Percentiles rank a stretch among this genome's conserved stretches.
Conservation (phyloP, 2,797 vertebrate species). For the Poeciliopsis infans region DNA sequence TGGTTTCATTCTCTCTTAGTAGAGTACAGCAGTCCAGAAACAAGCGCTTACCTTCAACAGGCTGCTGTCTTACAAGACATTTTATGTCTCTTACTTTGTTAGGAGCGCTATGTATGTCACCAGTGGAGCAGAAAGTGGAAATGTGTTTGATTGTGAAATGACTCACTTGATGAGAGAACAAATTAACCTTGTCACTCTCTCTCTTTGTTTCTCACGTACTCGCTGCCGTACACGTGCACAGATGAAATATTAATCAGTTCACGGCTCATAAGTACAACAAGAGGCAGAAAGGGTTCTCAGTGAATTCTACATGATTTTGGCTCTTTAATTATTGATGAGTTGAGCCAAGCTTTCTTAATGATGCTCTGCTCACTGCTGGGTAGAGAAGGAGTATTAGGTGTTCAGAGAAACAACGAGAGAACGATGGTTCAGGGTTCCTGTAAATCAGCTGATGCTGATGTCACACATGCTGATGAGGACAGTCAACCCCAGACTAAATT, state of each 20-base stretch:
- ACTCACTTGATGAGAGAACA: constrained; percentile 37
- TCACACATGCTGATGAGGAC: constrained; percentile 12
- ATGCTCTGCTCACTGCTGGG: constrained; percentile 37
- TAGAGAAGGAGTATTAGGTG: constrained; percentile 20
- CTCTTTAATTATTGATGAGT: constrained; percentile 75
- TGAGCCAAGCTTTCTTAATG: constrained; percentile 43
- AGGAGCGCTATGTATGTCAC: constrained; percentile 1
- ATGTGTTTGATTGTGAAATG: constrained; percentile 40
- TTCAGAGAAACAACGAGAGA: constrained; percentile 2
- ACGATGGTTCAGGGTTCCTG: neutral
- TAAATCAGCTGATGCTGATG: constrained; percentile 2
- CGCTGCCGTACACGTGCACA: constrained; percentile 9
- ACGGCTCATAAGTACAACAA: constrained; percentile 65
- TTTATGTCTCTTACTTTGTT: constrained; percentile 22
- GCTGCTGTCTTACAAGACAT: constrained; percentile 24
- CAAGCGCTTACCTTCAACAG: neutral
- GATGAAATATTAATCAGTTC: constrained; percentile 74
- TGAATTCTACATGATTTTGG: constrained; percentile 78
- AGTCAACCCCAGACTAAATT: constrained; percentile 5
- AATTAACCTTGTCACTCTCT: constrained; percentile 30
- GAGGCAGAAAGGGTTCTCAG: constrained; percentile 66
- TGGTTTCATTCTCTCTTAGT: neutral
- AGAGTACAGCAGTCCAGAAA: constrained; percentile 10
- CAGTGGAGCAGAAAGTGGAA: constrained; percentile 20
- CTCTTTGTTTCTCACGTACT: neutral